Conservation (phyloP, 2,888 invertebrate genomes). For the Brachypterus glaber region DNA sequence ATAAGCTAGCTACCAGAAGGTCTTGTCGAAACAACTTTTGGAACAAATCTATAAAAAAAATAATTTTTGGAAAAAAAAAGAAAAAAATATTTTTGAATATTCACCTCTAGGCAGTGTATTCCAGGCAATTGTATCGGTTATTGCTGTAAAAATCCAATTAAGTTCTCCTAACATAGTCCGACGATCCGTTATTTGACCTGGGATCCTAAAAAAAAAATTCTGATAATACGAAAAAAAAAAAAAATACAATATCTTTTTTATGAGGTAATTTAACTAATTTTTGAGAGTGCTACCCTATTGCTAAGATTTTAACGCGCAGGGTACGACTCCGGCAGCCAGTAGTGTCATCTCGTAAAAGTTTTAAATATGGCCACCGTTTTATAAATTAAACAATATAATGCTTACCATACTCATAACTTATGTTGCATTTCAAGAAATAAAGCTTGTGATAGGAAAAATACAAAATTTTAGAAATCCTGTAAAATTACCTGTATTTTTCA, state of each 20-base stretch:
- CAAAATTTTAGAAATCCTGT: no score
- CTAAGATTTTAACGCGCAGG: no score
- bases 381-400: no score
- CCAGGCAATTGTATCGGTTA: slow-evolving; percentile 99
- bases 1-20: slow-evolving; percentile 93
- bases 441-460: no score
- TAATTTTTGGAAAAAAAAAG: slow-evolving; percentile 1
- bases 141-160: slow-evolving; percentile 99
- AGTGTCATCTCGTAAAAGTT: no score
- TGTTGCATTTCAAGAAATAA: no score
- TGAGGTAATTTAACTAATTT: not conserved
- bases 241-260: not conserved
- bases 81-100: slow-evolving; percentile 3
- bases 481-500: no score
- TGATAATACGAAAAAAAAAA: slow-evolving; percentile 4
- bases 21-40: slow-evolving; percentile 96
- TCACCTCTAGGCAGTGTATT: slow-evolving; percentile 81
- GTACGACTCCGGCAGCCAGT: no score
- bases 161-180: slow-evolving; percentile 96
- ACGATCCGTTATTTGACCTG: slow-evolving; percentile 88
- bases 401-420: no score
- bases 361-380: no score
- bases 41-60: slow-evolving; percentile 62
- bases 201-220: slow-evolving; percentile 62
- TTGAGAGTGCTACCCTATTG: no score